Evolutionary conservation across 2,888 invertebrate species (phyloP).

Genomic region (Oligia latruncula): DNA sequence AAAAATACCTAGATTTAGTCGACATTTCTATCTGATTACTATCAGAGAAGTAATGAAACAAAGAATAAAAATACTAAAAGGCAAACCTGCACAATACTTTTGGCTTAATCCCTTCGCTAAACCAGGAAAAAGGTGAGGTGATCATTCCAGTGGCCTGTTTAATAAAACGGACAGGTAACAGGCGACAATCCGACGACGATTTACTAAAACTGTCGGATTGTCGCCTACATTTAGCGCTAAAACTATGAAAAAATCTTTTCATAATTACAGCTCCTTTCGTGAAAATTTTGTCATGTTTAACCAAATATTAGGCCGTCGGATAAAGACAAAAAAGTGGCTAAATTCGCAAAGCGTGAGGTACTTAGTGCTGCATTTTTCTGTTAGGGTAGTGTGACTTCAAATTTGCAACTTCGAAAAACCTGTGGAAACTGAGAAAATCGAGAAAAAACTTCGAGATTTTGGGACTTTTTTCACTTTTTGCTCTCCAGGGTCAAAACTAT

Average conservation of each 20-base stretch:
- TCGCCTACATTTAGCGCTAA: no score
- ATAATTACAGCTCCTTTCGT: background rate
- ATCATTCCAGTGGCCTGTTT: background rate
- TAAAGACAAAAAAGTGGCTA: no score
- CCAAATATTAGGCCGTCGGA: background rate
- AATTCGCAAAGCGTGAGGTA: no score
- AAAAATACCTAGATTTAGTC: no score
- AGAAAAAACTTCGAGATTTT: no score
- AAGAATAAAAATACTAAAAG: background rate
- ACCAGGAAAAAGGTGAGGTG: background rate
- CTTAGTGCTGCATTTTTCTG: no score
- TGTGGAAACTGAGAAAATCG: no score
- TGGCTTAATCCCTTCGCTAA: background rate
- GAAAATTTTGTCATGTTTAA: background rate
- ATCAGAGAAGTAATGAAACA: background rate
- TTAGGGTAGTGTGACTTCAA: no score
- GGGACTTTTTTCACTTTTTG: no score
- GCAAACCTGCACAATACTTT: background rate
- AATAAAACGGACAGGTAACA: background rate
- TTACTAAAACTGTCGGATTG: no score
- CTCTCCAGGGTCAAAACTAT: no score
- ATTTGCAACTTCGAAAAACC: no score
- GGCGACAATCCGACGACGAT: background rate
- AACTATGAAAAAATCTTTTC: background rate
- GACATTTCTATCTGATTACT: background rate